Evolutionary conservation across 2,113 vertebrate species (phyloP), one percentile per base, ranked within the genome.

Genomic region (Geothlypis trichas): DNA sequence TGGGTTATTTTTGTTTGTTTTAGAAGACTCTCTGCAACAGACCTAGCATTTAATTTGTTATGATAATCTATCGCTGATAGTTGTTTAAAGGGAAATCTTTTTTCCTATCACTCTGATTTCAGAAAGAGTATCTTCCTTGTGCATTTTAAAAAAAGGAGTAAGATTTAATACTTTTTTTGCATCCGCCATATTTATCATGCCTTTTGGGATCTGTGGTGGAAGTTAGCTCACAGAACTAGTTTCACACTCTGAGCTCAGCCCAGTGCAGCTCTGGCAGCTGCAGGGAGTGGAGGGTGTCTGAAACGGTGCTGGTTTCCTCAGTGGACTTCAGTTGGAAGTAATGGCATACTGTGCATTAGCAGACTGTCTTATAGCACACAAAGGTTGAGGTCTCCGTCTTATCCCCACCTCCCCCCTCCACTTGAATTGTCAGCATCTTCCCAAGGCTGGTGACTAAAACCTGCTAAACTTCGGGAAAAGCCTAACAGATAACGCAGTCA

Each of bases 121-220:
- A n/a, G 41, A 85, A 91, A 69, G 46, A 96, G 26, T 68, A 24
- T 15, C 16, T 71, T 77, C 49, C 51, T 13, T 13, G 66, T 6
- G 57, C n/a, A 55, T 77, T 92, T 89, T 86, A 22, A 3, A 44
- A 44, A 74, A 90, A 59, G 37, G 46, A 89, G 1, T 57, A 58
- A 69, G n/a, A 75, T 61, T 92, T 93, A 91, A 42, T 86, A 73
- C 59, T 41, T n/a, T 55, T 88, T 84, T 75, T 37, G 69, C 90
- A 97, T 92, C 89, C 77, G 68, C 81, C 95, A 95, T 96, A 51
- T 97, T 96, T 82, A 65, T 62, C 75, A 69, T 57, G 95, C 69
- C 89, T 81, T 6, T 76, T 71, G 87, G 81, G 58, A 81, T 84
- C 67, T 31, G 80, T 19, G 15, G 20, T 91, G 59, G 57, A 89